A percentile compares a stretch with the other conserved stretches of the same genome.
Evolutionary conservation across 2,113 vertebrate genomes (phyloP).

Genomic region (Cephalopterus ornatus): DNA sequence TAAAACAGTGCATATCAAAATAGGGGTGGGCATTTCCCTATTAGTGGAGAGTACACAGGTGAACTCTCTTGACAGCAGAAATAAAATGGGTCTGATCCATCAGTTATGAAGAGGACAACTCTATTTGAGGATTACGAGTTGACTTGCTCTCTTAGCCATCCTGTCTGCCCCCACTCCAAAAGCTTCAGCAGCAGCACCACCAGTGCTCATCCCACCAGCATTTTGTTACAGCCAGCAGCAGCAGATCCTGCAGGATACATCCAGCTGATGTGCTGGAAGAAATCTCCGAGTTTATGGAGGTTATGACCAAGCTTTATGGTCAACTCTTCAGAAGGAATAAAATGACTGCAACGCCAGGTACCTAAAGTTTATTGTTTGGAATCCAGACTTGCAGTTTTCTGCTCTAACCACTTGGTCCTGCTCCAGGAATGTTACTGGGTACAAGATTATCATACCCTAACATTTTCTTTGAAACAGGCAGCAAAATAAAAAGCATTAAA

Average conservation of each 20-base stretch:
- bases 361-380: neutral
- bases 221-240: neutral
- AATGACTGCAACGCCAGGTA: neutral
- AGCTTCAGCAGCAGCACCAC: neutral
- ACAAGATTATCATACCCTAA: neutral
- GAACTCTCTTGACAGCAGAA: neutral
- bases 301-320: neutral
- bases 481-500: neutral
- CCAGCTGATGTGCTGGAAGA: neutral
- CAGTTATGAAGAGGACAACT: neutral
- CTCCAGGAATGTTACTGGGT: neutral
- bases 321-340: neutral
- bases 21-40: neutral
- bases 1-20: neutral
- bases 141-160: neutral
- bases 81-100: neutral
- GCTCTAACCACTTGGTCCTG: neutral
- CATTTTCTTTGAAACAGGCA: neutral
- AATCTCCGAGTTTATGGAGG: neutral
- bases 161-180: neutral
- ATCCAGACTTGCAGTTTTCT: neutral
- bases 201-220: neutral
- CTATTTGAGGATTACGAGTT: accelerated
- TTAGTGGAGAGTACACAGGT: neutral
- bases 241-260: neutral